Percentiles rank a stretch among this genome's conserved stretches.
These are phyloP conservation scores for Priapulus caudatus DNA, from an alignment of 2,888 invertebrate species.

Conservation along the genomic window DNA sequence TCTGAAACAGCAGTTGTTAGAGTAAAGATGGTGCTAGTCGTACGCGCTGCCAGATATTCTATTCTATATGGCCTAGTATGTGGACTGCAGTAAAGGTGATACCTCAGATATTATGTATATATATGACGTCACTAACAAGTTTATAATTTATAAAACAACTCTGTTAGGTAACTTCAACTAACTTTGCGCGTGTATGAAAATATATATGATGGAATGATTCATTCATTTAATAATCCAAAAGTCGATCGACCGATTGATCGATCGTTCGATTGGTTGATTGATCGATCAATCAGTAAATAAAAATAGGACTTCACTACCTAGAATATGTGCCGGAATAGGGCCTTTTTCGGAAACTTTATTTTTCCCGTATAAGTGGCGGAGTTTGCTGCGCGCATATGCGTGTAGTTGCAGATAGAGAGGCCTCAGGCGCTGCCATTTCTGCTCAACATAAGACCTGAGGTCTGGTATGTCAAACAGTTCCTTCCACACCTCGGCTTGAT, in stretches of 20 bases:
- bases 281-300: background rate
- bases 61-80: no score
- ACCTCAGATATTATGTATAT: no score
- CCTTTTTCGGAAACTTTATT: constrained; percentile 25
- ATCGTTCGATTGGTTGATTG: background rate
- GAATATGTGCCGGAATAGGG: constrained; percentile 34
- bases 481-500: constrained; percentile 33
- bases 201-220: background rate
- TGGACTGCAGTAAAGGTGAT: no score
- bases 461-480: constrained; percentile 28
- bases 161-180: no score
- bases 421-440: constrained; percentile 25
- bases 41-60: no score
- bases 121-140: no score
- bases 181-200: no score
- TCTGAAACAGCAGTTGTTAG: no score
- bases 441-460: constrained; percentile 17
- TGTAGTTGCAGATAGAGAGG: constrained; percentile 32
- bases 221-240: background rate
- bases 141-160: no score
- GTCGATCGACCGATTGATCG: background rate
- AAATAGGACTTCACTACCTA: constrained; percentile 23
- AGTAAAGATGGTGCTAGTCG: no score
- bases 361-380: constrained; percentile 26
- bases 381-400: constrained; percentile 30